phyloP scores from a whole-genome alignment of 2,113 vertebrate species.

The Nothoprocta pentlandii region DNA sequence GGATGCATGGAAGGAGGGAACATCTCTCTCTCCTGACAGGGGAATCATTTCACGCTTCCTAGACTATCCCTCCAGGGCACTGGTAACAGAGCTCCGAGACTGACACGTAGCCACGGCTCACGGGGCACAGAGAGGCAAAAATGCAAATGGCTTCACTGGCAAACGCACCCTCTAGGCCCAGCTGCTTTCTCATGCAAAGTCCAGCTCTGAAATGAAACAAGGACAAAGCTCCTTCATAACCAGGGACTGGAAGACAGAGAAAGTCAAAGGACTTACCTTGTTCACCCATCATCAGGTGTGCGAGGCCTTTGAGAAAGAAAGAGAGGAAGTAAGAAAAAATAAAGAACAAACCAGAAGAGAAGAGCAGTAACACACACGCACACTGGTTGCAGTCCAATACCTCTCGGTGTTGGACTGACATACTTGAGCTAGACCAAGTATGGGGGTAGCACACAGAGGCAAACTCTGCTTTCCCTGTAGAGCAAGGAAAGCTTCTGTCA shows the following conservation, averaged over 20 bases:
- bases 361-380: constrained; percentile 61
- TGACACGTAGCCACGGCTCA: constrained; percentile 42
- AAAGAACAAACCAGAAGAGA: constrained; percentile 16
- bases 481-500: not conserved
- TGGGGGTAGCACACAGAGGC: not conserved
- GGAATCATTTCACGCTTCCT: constrained; percentile 40
- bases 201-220: constrained; percentile 9
- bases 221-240: constrained; percentile 10
- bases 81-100: constrained; percentile 1
- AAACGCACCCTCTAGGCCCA: not conserved
- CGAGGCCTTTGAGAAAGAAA: constrained; percentile 85
- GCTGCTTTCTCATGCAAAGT: constrained; percentile 26
- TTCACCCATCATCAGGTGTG: constrained; percentile 94
- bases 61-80: not conserved
- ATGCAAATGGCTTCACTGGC: constrained; percentile 30
- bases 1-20: constrained; percentile 8
- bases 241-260: constrained; percentile 23
- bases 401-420: constrained; percentile 13
- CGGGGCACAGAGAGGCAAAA: constrained; percentile 30
- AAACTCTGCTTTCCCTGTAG: not conserved
- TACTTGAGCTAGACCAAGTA: constrained; percentile 54
- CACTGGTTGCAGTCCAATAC: not conserved
- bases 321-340: constrained; percentile 7
- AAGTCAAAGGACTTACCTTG: constrained; percentile 88
- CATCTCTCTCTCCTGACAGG: not conserved